Evolutionary conservation across 1,140 invertebrate genomes (phyloP).

Genomic region (Wiebesia pumilae): DNA sequence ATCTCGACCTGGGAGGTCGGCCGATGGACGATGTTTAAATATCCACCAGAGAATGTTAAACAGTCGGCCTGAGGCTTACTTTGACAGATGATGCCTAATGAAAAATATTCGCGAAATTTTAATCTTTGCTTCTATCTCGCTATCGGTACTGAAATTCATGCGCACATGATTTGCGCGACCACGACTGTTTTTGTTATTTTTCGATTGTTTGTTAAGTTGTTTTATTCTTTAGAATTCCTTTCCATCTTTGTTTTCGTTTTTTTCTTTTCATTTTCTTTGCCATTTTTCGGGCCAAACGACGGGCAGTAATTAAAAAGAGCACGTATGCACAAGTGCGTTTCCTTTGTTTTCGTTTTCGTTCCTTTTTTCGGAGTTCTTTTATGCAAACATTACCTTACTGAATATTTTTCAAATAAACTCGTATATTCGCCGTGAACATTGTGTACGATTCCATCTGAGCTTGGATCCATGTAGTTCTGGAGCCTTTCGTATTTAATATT

Average conservation of each 20-base stretch:
- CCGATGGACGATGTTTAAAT: constrained; percentile 65
- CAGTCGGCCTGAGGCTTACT: constrained; percentile 57
- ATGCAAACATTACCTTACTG: constrained; percentile 52
- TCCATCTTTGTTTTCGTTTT: constrained; percentile 16
- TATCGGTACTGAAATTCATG: neutral
- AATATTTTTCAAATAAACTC: constrained; percentile 53
- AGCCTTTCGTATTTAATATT: constrained; percentile 33
- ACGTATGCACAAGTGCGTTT: constrained; percentile 53
- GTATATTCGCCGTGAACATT: neutral
- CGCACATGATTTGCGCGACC: neutral
- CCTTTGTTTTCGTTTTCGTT: constrained; percentile 50
- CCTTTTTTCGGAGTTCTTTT: constrained; percentile 43
- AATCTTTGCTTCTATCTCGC: neutral
- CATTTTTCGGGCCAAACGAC: constrained; percentile 41
- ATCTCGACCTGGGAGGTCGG: constrained; percentile 45
- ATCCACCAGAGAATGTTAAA: constrained; percentile 67
- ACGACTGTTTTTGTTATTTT: constrained; percentile 8
- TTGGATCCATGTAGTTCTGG: neutral
- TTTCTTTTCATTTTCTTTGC: neutral
- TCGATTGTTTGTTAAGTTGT: constrained; percentile 30
- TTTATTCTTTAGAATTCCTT: constrained; percentile 28
- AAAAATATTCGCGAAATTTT: constrained; percentile 56
- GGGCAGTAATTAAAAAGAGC: constrained; percentile 54
- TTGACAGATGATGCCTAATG: constrained; percentile 56
- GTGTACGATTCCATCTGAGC: neutral